Evolutionary conservation across 2,113 vertebrate genomes (phyloP), one percentile per base, ranked within the genome.

Genomic region (Charadrius vociferus): DNA sequence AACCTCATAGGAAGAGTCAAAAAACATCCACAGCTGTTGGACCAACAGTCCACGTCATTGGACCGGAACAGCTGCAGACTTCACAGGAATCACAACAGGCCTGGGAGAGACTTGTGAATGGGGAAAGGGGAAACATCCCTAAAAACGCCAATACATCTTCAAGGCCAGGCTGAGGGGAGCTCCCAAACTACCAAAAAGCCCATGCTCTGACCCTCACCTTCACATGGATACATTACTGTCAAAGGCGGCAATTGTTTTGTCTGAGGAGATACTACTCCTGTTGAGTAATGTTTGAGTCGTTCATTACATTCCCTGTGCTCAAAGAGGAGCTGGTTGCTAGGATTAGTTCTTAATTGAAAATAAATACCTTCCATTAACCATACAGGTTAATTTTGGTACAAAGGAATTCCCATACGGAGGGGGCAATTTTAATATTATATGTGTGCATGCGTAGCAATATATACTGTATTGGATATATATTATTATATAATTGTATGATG

Each of bases 1-100:
- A 20, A 16, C 45, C 74, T 80, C 39, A 14, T 45, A 75, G 12
- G 47, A 74, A 72, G 23, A 52, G 29, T 16, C 90, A 90, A 53
- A 66, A 23, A 61, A 16, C 27, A 61, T 3, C 59, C 52, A 4
- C 55, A 84, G 63, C 29, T 5, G 0, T 27, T 12, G n/a, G 27
- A 61, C 29, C 67, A 62, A 17, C 0, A 2, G 18, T 5, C 10
- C 41, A 13, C 21, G 32, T 4, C 1, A 0, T 5, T 30, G 39
- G 41, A 12, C 12, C 34, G 68, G 34, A 88, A 14, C 0, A 41
- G 43, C 65, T 72, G 70, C 70, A 72, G 53, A 26, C 30, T 14
- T 61, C 78, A 19, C 53, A 37, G 66, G 8, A 53, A 14, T 15
- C 27, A 26, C 3, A 1, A 1, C 0, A 8, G 13, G 2, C 15